Evolutionary conservation across 2,888 invertebrate genomes (phyloP), one percentile per base, ranked within the genome.

Genomic region (Tiliacea aurago): DNA sequence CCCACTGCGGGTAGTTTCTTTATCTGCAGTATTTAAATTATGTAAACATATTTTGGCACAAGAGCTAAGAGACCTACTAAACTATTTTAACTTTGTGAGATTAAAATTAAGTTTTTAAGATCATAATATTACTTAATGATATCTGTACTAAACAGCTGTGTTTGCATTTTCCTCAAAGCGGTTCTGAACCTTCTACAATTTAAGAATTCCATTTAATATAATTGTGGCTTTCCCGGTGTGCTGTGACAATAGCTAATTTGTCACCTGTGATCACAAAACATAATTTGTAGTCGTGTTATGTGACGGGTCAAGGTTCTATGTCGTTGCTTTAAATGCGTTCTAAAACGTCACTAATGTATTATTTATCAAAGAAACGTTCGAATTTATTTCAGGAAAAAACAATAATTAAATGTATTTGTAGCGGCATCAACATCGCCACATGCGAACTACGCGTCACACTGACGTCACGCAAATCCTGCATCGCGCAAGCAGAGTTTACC

Each of bases 221-320:
- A 58, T 4, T 51, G 10, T 33, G 41, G 7, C 20, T 47, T 49
- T 51, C 15, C 5, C 37, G 37, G 41, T 55, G 10, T 51, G 15
- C 18, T 62, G n/a, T 51, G 47, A 70, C 64, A 80, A 64, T 75
- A 68, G 53, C 47, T 70, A 59, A 75, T 80, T 67, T 65, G 7
- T 72, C 71, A 69, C 37, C 20, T 49, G 59, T 64, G 51, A 69
- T 73, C 47, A 67, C 59, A 58, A 53, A 53, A 49, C 20, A 66
- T 73, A 47, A 56, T 73, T 56, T 66, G 47, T 55, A 67, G 58
- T 49, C 41, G 23, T n/a, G 1, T 28, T 61, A 66, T 51, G 53
- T 61, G 63, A 13, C 56, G 0, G 66, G 59, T 75, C 59, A 74
- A 56, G 80, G 66, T 49, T 49, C 9, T 15, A 58, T 47, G 6